These are phyloP conservation scores for Brachypterus glaber DNA, from an alignment of 2,888 invertebrate species.

Conservation along the genomic window DNA sequence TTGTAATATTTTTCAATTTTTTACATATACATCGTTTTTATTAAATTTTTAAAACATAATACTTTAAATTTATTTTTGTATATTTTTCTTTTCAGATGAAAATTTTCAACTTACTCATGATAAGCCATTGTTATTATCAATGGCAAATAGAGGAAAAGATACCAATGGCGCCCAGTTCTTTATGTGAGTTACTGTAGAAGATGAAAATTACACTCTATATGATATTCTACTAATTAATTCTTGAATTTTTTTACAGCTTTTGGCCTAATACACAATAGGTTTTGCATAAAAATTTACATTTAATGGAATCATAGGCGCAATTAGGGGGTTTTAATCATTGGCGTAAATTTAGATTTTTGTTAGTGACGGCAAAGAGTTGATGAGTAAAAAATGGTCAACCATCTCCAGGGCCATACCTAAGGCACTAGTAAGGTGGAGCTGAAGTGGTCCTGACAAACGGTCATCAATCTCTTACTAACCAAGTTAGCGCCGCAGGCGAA, in stretches of 20 bases:
- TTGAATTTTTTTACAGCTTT: constrained; percentile 2
- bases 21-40: neutral
- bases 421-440: too few species aligned
- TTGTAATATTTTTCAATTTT: too few species aligned
- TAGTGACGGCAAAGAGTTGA: too few species aligned
- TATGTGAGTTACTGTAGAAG: constrained; percentile 88
- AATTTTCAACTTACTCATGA: constrained; percentile 83
- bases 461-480: too few species aligned
- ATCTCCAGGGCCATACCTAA: too few species aligned
- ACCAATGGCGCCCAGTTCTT: constrained; percentile 99
- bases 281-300: neutral
- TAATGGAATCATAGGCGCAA: too few species aligned
- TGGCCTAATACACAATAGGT: constrained; percentile 1
- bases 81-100: constrained; percentile 66
- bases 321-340: too few species aligned
- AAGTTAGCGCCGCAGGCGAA: too few species aligned
- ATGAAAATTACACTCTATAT: neutral
- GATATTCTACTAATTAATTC: constrained; percentile 1
- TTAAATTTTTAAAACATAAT: constrained; percentile 4
- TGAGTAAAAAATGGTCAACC: too few species aligned
- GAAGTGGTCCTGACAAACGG: too few species aligned
- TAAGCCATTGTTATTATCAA: constrained; percentile 83
- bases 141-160: constrained; percentile 96
- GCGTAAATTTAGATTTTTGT: too few species aligned
- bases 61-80: constrained; percentile 10